Evolutionary conservation across 2,797 vertebrate genomes (phyloP), one percentile per base, ranked within the genome.

Genomic region (Lacerta viridis): DNA sequence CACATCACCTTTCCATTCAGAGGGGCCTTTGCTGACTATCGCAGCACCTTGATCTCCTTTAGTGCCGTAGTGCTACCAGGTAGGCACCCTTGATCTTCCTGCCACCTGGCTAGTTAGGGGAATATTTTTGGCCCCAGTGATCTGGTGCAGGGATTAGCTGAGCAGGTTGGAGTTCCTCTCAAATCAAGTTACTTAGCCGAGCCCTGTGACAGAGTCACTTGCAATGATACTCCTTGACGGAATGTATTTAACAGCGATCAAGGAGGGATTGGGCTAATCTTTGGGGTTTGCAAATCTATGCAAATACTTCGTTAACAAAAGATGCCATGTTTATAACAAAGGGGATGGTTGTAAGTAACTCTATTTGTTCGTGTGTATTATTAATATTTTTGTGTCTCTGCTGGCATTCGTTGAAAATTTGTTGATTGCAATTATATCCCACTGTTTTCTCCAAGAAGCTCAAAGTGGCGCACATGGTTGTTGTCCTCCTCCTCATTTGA

Each of bases 121-220:
- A 27, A 13, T 29, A 7, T 74, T 33, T 69, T 23, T 50, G 81
- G 64, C 3, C 66, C 27, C 4, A 5, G 23, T 74, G 33, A 0
- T 5, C 0, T 9, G 61, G 7, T 4, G 0, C n/a, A 0, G 0
- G 3, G 36, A 20, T 85, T 72, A 1, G 0, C 17, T 20, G 3
- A 33, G 10, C 0, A 61, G 64, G 15, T 2, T 84, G 75, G 18
- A 68, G 41, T 46, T 66, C 7, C 18, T 13, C 15, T 77, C 59
- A 41, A 17, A 23, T 0, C 0, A 5, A 1, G 64, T 86, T 78
- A 64, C 41, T 78, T 25, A 33, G 39, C 6, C 2, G 3, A 13
- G 29, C 0, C 3, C 41, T 18, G 33, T 17, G 5, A 59, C 66
- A 39, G 55, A 50, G 7, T 36, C 64, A 36, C 64, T 50, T 11